These are phyloP conservation scores for Elgonia sp. DNA, from an alignment of 2,888 invertebrate species.

Conservation along the genomic window DNA sequence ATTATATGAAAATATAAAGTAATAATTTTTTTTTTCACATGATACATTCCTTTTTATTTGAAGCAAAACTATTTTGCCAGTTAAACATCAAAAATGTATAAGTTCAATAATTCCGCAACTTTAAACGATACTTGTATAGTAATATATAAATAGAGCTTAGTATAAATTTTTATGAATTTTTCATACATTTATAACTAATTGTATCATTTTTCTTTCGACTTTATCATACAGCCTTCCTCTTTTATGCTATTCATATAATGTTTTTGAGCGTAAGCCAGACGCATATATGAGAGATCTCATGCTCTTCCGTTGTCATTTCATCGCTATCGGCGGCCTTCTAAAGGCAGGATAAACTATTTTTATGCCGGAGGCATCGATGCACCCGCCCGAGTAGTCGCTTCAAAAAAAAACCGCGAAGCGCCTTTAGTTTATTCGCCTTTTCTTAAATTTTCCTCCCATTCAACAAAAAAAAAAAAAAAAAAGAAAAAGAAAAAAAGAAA, in stretches of 20 bases:
- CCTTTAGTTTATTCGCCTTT: slow-evolving; percentile 21
- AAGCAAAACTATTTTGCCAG: too few species aligned
- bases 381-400: slow-evolving; percentile 72
- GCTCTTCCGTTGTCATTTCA: slow-evolving; percentile 69
- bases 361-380: slow-evolving; percentile 79
- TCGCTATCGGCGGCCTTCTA: slow-evolving; percentile 61
- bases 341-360: slow-evolving; percentile 77
- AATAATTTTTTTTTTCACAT: too few species aligned
- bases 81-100: too few species aligned
- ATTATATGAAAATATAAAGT: too few species aligned
- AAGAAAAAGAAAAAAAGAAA: too few species aligned
- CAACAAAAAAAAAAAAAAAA: slow-evolving; percentile 19
- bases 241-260: slow-evolving; percentile 40
- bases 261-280: slow-evolving; percentile 47
- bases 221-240: background rate
- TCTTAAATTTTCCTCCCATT: slow-evolving; percentile 30
- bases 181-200: background rate
- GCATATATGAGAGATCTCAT: slow-evolving; percentile 50
- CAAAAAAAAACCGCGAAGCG: slow-evolving; percentile 65
- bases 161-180: background rate
- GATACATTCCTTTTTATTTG: too few species aligned
- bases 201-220: background rate
- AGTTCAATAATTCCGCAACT: too few species aligned
- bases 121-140: background rate
- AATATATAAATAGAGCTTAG: background rate